Evolutionary conservation across 2,797 vertebrate species (phyloP).

Genomic region (Ispidina lecontei): DNA sequence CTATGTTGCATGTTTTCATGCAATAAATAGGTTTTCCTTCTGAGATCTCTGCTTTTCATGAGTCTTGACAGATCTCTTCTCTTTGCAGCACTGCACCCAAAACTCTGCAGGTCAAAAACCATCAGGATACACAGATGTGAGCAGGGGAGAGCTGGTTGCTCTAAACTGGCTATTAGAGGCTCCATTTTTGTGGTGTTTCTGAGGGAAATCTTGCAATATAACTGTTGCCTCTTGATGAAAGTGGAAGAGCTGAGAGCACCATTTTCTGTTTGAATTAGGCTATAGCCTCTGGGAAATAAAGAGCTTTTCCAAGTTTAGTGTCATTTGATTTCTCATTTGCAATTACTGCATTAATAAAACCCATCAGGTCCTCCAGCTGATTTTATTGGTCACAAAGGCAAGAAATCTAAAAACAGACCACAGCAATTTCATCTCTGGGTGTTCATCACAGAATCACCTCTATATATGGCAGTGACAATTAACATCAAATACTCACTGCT

Average conservation of each 20-base stretch:
- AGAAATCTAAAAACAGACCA: constrained; percentile 68
- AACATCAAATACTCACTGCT: neutral
- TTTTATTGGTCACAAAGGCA: constrained; percentile 53
- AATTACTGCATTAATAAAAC: constrained; percentile 54
- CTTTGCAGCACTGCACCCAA: neutral
- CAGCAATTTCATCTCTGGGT: constrained; percentile 43
- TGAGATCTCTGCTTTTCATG: neutral
- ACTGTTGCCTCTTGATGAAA: neutral
- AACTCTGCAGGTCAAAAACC: neutral
- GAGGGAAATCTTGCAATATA: neutral
- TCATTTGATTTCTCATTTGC: constrained; percentile 33
- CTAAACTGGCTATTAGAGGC: neutral
- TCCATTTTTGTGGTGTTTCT: neutral
- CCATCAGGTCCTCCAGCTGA: constrained; percentile 46
- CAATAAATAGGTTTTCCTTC: neutral
- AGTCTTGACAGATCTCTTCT: neutral
- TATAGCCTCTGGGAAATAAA: constrained; percentile 64
- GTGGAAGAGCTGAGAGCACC: neutral
- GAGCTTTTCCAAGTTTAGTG: constrained; percentile 56
- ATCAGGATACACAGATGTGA: neutral
- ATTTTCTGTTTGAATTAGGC: constrained; percentile 52
- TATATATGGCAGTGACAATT: constrained; percentile 1
- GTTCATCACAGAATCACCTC: constrained; percentile 55
- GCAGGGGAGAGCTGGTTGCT: neutral
- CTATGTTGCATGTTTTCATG: neutral